Evolutionary conservation across 2,113 vertebrate species (phyloP).

Genomic region (Cryptoleucopteryx plumbea): DNA sequence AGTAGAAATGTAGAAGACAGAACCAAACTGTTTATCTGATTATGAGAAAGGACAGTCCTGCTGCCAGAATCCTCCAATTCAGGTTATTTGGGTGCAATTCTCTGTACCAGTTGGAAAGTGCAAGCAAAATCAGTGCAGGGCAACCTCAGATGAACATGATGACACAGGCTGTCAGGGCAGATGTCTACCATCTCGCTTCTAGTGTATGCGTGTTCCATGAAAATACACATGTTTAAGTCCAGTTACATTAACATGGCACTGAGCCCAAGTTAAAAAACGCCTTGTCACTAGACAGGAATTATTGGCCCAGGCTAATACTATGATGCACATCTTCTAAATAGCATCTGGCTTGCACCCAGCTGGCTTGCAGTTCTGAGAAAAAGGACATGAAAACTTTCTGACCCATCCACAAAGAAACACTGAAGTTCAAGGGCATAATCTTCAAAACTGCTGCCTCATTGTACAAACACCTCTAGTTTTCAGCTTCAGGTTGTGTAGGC

Average conservation of each 20-base stretch:
- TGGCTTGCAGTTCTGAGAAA: background rate
- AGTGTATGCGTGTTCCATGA: fast-evolving
- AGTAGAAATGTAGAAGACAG: background rate
- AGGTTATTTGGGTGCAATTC: background rate
- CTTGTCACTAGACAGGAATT: conserved; percentile 13
- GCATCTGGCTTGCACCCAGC: background rate
- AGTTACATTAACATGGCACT: background rate
- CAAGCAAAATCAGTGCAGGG: background rate
- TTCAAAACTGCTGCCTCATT: conserved; percentile 36
- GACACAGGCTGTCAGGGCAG: fast-evolving
- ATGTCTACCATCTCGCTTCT: background rate
- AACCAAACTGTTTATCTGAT: background rate
- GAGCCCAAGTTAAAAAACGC: background rate
- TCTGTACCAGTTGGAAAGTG: background rate
- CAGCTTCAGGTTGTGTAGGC: background rate
- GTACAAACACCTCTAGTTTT: conserved; percentile 21
- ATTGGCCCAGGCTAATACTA: background rate
- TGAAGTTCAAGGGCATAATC: conserved; percentile 4
- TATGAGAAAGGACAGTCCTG: background rate
- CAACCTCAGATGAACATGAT: background rate
- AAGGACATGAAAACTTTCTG: background rate
- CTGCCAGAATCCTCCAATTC: background rate
- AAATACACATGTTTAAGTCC: background rate
- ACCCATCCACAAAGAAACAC: background rate
- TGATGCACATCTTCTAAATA: background rate